Evolutionary conservation across 2,888 invertebrate genomes (phyloP).

Genomic region (Mythimna loreyi): DNA sequence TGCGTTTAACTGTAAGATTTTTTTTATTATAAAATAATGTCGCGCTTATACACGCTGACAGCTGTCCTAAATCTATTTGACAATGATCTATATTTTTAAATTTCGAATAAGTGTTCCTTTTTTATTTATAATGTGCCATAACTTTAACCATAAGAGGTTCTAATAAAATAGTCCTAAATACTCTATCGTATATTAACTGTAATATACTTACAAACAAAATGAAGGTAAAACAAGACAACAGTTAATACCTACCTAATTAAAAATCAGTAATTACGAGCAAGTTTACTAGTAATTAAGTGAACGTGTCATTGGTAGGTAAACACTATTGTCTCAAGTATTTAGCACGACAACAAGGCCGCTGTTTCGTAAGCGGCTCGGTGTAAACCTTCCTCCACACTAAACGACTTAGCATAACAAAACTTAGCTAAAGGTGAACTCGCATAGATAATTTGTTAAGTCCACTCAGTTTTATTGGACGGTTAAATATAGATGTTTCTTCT

Average conservation of each 20-base stretch:
- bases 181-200: no score
- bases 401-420: conserved; percentile 64
- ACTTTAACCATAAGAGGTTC: no score
- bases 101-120: no score
- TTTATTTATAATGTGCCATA: no score
- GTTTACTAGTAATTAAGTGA: conserved; percentile 69
- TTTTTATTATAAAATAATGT: no score
- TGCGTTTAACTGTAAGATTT: no score
- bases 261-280: conserved; percentile 63
- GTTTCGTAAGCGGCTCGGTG: conserved; percentile 64
- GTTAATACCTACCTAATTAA: conserved; percentile 62
- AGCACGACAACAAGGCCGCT: conserved; percentile 67
- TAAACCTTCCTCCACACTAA: conserved; percentile 65
- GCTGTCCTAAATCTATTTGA: no score
- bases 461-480: conserved; percentile 61
- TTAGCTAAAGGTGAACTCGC: conserved; percentile 59
- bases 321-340: conserved; percentile 63
- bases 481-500: conserved; percentile 41
- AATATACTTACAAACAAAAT: background rate
- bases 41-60: no score
- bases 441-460: conserved; percentile 63
- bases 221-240: conserved; percentile 12
- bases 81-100: no score
- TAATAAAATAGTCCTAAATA: no score
- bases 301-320: conserved; percentile 68